A percentile compares a stretch with the other conserved stretches of the same genome.
Conservation (phyloP, 2,797 vertebrate species). For the Eidolon dupreanum region DNA sequence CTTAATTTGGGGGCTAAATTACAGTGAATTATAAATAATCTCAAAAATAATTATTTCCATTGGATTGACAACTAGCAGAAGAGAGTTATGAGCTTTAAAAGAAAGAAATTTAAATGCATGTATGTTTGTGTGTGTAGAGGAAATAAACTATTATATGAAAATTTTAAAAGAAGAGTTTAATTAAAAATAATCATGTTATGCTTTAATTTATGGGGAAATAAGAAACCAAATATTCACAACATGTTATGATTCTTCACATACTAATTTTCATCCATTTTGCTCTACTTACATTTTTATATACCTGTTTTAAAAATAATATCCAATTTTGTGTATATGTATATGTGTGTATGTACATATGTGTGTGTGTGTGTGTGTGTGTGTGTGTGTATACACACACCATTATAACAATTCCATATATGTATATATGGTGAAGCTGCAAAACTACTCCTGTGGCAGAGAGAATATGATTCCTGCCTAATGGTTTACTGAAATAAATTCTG, state of each 20-base stretch:
- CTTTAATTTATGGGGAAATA: not conserved
- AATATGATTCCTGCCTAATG: not conserved
- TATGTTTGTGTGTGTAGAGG: not conserved
- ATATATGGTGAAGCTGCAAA: not conserved
- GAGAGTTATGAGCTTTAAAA: not conserved
- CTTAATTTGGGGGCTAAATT: not conserved
- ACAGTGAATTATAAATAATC: not conserved
- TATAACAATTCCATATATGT: too few species aligned
- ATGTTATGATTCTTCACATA: not conserved
- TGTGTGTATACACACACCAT: too few species aligned
- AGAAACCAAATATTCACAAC: not conserved
- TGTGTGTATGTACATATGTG: not conserved
- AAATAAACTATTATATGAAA: not conserved
- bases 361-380: too few species aligned
- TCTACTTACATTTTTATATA: not conserved
- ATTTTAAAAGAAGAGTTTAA: conserved; percentile 10
- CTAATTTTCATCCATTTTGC: not conserved
- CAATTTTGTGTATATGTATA: not conserved
- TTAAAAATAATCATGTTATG: not conserved
- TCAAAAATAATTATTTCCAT: conserved; percentile 23
- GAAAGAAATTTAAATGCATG: not conserved
- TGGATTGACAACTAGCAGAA: not conserved
- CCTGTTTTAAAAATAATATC: not conserved
- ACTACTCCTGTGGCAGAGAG: not conserved
- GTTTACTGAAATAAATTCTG: not conserved